Conservation (phyloP, 1,140 invertebrate species). For the Dreissena polymorpha region DNA sequence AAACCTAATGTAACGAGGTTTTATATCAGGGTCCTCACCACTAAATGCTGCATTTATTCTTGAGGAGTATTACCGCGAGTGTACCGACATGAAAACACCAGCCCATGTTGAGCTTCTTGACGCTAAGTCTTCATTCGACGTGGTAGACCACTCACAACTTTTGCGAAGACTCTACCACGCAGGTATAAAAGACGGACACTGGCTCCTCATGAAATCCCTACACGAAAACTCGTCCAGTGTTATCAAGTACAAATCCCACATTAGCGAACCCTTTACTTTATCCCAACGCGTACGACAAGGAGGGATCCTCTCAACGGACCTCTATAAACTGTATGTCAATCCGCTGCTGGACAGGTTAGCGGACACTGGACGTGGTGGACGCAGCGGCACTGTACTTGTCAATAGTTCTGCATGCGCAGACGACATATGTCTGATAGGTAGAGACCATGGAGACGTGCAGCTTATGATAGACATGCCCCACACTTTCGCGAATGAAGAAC, state of each 20-base stretch:
- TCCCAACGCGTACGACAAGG: conserved; percentile 36
- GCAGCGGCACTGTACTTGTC: conserved; percentile 10
- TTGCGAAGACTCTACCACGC: neutral
- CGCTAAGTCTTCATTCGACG: conserved; percentile 11
- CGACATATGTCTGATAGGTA: neutral
- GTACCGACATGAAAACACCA: neutral
- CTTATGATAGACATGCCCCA: neutral
- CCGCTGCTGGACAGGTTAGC: conserved; percentile 5
- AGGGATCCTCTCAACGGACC: conserved; percentile 31
- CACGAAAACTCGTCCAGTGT: neutral
- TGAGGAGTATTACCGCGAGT: conserved; percentile 13
- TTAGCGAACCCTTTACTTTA: neutral
- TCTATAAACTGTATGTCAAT: conserved; percentile 44
- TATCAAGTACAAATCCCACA: neutral
- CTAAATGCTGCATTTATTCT: conserved; percentile 18
- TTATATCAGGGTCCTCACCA: neutral
- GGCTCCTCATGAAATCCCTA: neutral
- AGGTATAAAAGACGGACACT: neutral
- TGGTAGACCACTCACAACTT: conserved; percentile 13
- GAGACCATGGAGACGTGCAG: neutral
- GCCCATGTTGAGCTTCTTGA: neutral
- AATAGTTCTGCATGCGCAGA: conserved; percentile 24
- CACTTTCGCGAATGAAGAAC: neutral
- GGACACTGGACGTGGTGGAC: neutral
- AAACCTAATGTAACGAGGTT: neutral